Percentiles rank a stretch among this genome's conserved stretches.
phyloP scores from a whole-genome alignment of 2,797 vertebrate species.

The Phataginus tetradactyla region DNA sequence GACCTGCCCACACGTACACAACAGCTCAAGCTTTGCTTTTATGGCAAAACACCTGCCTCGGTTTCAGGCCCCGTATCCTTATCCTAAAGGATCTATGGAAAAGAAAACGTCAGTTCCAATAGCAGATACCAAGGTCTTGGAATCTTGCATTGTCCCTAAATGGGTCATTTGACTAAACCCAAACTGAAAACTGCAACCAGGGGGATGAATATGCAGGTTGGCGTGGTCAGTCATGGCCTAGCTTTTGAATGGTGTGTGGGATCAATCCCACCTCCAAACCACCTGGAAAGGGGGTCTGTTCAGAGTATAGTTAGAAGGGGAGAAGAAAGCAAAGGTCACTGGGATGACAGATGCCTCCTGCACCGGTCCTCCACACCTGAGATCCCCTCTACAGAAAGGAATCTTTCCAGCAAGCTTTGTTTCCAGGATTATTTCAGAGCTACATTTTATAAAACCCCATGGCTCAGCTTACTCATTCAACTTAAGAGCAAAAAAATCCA shows the following conservation, averaged over 20 bases:
- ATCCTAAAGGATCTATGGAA: background rate
- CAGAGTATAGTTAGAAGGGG: background rate
- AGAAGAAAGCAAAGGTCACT: background rate
- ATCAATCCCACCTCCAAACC: background rate
- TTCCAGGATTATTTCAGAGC: background rate
- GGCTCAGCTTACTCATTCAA: conserved; percentile 31
- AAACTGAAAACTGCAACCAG: background rate
- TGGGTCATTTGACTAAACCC: background rate
- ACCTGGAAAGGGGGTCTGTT: background rate
- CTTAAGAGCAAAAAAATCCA: conserved; percentile 27
- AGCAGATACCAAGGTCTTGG: background rate
- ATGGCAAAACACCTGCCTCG: background rate
- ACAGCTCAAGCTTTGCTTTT: background rate
- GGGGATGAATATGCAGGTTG: background rate
- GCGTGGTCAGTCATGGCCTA: background rate
- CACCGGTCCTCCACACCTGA: background rate
- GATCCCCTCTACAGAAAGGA: background rate
- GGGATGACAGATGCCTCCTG: background rate
- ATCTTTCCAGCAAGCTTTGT: conserved; percentile 14
- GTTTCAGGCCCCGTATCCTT: background rate
- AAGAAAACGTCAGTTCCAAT: background rate
- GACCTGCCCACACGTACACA: background rate
- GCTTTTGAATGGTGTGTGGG: background rate
- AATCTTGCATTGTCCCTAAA: background rate
- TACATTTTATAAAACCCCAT: background rate